Conservation (phyloP, 2,797 vertebrate species). For the Rallus crepitans region DNA sequence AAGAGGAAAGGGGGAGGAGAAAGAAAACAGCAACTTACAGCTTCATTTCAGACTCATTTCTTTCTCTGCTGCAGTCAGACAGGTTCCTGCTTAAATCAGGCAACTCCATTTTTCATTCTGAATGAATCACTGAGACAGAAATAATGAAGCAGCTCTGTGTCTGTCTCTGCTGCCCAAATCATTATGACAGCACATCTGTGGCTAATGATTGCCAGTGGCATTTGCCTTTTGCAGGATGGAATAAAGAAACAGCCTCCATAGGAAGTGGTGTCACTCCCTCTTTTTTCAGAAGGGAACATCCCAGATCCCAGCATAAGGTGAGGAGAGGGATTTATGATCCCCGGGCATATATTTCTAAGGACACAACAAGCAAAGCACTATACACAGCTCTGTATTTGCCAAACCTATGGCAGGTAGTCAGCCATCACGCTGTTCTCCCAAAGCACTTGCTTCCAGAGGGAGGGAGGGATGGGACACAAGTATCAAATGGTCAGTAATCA, state of each 20-base stretch:
- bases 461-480: neutral
- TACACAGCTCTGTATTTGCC: neutral
- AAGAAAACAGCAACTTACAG: neutral
- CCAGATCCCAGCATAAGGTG: neutral
- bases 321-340: neutral
- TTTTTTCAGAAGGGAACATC: neutral
- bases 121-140: slow-evolving; percentile 17
- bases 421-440: neutral
- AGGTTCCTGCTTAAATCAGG: neutral
- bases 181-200: neutral
- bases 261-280: neutral
- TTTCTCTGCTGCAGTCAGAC: neutral
- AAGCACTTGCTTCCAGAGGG: neutral
- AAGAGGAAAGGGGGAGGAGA: neutral
- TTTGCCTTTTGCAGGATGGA: slow-evolving; percentile 3
- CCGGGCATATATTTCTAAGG: neutral
- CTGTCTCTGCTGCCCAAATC: neutral
- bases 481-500: neutral
- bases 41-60: neutral
- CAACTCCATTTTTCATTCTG: neutral
- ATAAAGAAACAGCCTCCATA: neutral
- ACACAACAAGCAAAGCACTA: neutral
- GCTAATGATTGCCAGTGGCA: neutral
- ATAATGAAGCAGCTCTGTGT: neutral
- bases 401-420: neutral